Evolutionary conservation across 1,140 invertebrate species (phyloP), one percentile per base, ranked within the genome.

Genomic region (Brachionus angularis): DNA sequence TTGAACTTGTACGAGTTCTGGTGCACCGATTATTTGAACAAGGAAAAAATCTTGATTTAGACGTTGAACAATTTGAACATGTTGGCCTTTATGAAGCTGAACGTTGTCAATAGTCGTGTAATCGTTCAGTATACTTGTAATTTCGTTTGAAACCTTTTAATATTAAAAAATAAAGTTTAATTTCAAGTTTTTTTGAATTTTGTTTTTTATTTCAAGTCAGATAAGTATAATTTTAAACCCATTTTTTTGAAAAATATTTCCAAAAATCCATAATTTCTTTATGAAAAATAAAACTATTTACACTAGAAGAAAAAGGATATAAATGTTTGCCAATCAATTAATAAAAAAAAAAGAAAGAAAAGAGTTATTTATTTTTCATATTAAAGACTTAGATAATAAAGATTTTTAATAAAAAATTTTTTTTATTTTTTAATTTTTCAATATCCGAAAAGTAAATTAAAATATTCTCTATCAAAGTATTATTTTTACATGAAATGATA

Each of bases 251-350:
- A 34, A 58, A 58, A 58, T 39, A 58, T 29, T 58, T 58, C 53
- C 53, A 58, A 58, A 39, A 58, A 58, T 58, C 53, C 53, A 58
- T 58, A n/a, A n/a, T n/a, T n/a, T n/a, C n/a, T n/a, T n/a, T n/a
- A n/a, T n/a, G n/a, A n/a, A n/a, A n/a, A n/a, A n/a, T n/a, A n/a
- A n/a, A n/a, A n/a, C n/a, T n/a, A n/a, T n/a, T n/a, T n/a, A n/a
- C n/a, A n/a, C n/a, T n/a, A n/a, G n/a, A n/a, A n/a, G n/a, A n/a
- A n/a, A n/a, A n/a, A n/a, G n/a, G n/a, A n/a, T n/a, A n/a, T n/a
- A n/a, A 33, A 55, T 27, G n/a, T 55, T 21, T 31, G 52, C 34
- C 31, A 8, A 55, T 55, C 10, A 34, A 33, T 55, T 16, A 55
- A 34, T 16, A 55, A 55, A 34, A 31, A 55, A 33, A 55, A 55